Conservation (phyloP, 2,888 invertebrate species). For the Cybosia mesomella region DNA sequence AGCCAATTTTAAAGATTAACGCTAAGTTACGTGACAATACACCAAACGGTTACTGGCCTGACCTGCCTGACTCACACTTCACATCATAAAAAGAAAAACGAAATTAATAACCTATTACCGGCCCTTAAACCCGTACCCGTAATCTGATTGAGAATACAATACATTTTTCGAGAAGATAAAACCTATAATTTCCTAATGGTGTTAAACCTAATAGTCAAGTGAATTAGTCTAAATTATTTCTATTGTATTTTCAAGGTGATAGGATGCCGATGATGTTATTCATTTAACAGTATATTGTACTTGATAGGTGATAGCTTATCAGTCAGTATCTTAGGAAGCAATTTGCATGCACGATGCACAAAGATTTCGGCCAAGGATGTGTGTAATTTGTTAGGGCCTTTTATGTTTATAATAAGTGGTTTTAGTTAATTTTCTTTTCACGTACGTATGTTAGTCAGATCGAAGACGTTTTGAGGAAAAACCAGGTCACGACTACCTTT, state of each 20-base stretch:
- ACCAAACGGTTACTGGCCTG: background rate
- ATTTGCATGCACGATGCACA: conserved; percentile 38
- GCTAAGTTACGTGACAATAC: background rate
- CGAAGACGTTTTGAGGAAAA: too few species aligned
- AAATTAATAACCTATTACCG: background rate
- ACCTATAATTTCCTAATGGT: background rate
- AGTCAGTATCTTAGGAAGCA: conserved; percentile 48
- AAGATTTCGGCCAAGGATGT: conserved; percentile 51
- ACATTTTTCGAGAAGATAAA: background rate
- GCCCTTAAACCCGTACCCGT: background rate
- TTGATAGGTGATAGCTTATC: conserved; percentile 47
- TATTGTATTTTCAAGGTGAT: conserved; percentile 42
- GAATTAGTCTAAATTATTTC: conserved; percentile 40
- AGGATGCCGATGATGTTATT: conserved; percentile 52
- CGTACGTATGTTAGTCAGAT: background rate
- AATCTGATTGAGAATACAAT: conserved; percentile 30
- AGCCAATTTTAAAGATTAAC: background rate
- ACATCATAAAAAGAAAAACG: background rate
- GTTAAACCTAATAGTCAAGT: conserved; percentile 10
- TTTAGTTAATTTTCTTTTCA: background rate
- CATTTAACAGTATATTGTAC: conserved; percentile 39
- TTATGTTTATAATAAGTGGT: conserved; percentile 16
- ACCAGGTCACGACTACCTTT: too few species aligned
- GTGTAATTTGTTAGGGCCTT: conserved; percentile 1
- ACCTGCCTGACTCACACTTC: background rate